phyloP scores from a whole-genome alignment of 2,888 invertebrate genomes.

The Agrilus cyanescens region DNA sequence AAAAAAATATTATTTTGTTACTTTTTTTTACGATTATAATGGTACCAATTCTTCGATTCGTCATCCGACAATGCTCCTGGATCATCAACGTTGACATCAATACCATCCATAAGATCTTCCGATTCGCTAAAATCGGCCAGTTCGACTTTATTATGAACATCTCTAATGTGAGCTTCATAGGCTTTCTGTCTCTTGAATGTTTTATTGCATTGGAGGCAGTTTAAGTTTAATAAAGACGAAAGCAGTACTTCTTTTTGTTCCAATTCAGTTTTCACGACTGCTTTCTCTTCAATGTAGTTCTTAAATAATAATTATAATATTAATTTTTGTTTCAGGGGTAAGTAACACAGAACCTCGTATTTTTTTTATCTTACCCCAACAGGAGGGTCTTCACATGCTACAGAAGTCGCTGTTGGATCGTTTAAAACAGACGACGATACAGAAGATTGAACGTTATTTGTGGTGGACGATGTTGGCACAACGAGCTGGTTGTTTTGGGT shows the following conservation, averaged over 20 bases:
- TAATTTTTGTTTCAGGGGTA: not conserved
- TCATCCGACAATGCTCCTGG: conserved; percentile 28
- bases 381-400: too few relatives aligned
- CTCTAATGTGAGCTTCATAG: conserved; percentile 49
- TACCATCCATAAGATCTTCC: conserved; percentile 78
- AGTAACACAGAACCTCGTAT: too few relatives aligned
- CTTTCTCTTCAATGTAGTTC: conserved; percentile 9
- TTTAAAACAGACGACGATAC: too few relatives aligned
- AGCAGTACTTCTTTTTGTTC: conserved; percentile 22
- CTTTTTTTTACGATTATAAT: not conserved
- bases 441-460: too few relatives aligned
- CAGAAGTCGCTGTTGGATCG: too few relatives aligned
- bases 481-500: conserved; percentile 2
- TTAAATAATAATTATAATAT: conserved; percentile 7
- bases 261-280: conserved; percentile 8
- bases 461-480: too few relatives aligned
- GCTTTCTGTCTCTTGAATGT: conserved; percentile 51
- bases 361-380: not conserved
- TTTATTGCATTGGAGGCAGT: conserved; percentile 38
- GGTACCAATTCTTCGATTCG: conserved; percentile 29
- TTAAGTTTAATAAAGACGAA: conserved; percentile 27
- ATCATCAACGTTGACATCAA: conserved; percentile 61
- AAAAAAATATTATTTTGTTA: not conserved
- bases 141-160: conserved; percentile 40
- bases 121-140: conserved; percentile 75